Base-by-base conservation (phyloP, 2,113 vertebrate genomes). In the Pagrus major region DNA sequence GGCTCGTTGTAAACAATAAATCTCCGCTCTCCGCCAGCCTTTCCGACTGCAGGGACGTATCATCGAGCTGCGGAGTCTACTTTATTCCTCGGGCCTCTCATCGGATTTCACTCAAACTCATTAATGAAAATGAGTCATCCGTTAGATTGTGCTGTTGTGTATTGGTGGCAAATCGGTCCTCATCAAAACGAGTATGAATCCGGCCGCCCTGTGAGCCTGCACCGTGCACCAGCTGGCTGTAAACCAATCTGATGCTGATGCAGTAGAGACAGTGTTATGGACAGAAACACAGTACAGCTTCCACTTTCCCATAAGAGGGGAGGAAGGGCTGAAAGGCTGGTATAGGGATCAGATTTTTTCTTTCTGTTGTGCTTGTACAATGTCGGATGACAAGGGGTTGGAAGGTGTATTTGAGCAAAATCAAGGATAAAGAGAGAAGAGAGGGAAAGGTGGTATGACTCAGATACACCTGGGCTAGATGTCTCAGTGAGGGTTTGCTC, bases 201-300 rank as follows among this genome's bases (percentile, higher is more conserved):
- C 81, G 85, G 91, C 61, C 58, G 5, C 68, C 86, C 83, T 81
- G 71, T 64, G 80, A 86, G 76, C 56, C 66, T 80, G 81, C 72
- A 75, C 77, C 49, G 77, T 91, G 86, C 89, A n/a, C 90, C 89
- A 83, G 82, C 78, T 82, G 88, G 83, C 87, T 88, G 90, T 91
- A 94, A 93, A 91, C 70, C 89, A 89, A 93, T 93, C 87, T 85
- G 88, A 87, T 88, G 89, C 93, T 91, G 93, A 92, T 93, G 93
- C 92, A 89, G 90, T 85, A 78, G 85, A 92, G 87, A 88, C 78
- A 52, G 73, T 65, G 74, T 80, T 86, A 77, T 84, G 69, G 76
- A 88, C 81, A 76, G 86, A 78, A 81, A 75, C 70, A 79, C 84
- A 84, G 88, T 44, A 65, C 74, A 56, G 83, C 78, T 74, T 83